phyloP scores from a whole-genome alignment of 2,797 vertebrate species.

The Crenichthys baileyi region DNA sequence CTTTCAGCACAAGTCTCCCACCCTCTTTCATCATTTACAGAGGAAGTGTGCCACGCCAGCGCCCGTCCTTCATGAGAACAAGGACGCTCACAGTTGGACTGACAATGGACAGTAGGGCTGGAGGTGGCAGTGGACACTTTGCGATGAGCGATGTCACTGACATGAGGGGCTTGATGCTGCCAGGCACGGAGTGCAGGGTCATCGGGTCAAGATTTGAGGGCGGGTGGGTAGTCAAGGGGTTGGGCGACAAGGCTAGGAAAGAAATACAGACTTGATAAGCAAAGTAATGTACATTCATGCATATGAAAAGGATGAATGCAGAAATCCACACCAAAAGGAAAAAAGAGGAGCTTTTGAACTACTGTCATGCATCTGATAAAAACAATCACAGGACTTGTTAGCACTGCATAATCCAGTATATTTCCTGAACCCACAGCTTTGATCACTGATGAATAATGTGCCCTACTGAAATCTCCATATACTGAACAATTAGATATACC shows the following conservation, averaged over 20 bases:
- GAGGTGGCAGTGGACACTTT: conserved; percentile 69
- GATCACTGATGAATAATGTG: background rate
- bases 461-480: conserved; percentile 1
- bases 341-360: conserved; percentile 18
- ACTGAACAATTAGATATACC: background rate
- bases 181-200: conserved; percentile 50
- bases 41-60: conserved; percentile 71
- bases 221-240: conserved; percentile 20
- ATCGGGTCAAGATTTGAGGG: conserved; percentile 56
- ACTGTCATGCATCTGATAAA: background rate
- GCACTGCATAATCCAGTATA: conserved; percentile 4
- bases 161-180: conserved; percentile 48
- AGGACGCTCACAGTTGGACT: conserved; percentile 52
- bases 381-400: conserved; percentile 26
- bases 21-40: conserved; percentile 77
- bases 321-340: conserved; percentile 15
- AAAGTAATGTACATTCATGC: conserved; percentile 32
- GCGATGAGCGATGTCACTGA: conserved; percentile 65
- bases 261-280: conserved; percentile 19
- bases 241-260: conserved; percentile 37
- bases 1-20: conserved; percentile 49
- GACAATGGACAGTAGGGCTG: conserved; percentile 68
- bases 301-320: conserved; percentile 24
- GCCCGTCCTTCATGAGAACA: conserved; percentile 51
- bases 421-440: background rate